phyloP scores from a whole-genome alignment of 2,113 vertebrate species.

The Myotis brandtii region DNA sequence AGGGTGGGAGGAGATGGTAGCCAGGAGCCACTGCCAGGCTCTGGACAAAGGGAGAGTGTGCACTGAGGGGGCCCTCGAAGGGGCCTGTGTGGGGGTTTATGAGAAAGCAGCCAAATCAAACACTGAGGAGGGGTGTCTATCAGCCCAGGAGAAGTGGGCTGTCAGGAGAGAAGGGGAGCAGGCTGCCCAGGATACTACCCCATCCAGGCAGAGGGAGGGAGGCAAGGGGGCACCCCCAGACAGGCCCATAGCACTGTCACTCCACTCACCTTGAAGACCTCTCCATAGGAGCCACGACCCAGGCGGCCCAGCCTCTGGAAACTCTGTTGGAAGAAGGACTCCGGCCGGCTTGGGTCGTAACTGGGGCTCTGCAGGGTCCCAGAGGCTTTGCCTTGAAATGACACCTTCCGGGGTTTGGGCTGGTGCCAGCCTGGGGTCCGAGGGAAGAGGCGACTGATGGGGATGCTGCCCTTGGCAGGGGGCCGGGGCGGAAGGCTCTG shows the following conservation, averaged over 20 bases:
- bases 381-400: constrained; percentile 77
- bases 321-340: constrained; percentile 92
- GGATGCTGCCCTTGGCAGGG: constrained; percentile 88
- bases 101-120: background rate
- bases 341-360: constrained; percentile 89
- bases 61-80: background rate
- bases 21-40: background rate
- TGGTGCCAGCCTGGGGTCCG: constrained; percentile 85
- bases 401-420: constrained; percentile 88
- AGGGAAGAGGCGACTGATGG: constrained; percentile 89
- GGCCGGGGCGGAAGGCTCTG: constrained; percentile 88
- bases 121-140: background rate
- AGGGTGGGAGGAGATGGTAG: background rate
- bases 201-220: too few relatives aligned
- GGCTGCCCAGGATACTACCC: background rate
- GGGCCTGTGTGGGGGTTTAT: background rate
- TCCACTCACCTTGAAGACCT: constrained; percentile 92
- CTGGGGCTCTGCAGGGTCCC: constrained; percentile 76
- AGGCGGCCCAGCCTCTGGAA: constrained; percentile 91
- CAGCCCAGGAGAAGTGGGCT: background rate
- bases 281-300: constrained; percentile 93
- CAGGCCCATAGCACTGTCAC: background rate
- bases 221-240: background rate
- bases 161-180: background rate
- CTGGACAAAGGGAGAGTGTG: background rate